Conservation (phyloP, 1,140 invertebrate genomes). For the Pygmarrhopalites habei region DNA sequence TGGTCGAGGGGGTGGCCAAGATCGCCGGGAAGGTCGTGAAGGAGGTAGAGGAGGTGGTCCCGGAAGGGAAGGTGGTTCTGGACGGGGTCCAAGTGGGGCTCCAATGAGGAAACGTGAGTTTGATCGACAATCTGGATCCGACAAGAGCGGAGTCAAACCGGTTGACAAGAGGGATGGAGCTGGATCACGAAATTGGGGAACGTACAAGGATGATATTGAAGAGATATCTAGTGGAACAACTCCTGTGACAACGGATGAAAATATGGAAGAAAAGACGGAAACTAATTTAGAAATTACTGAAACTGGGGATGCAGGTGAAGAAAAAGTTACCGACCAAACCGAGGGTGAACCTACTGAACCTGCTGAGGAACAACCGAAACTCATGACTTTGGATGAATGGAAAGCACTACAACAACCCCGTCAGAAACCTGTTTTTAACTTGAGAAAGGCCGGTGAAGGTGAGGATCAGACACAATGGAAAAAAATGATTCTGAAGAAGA, state of each 20-base stretch:
- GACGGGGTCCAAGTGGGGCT: conserved; percentile 51
- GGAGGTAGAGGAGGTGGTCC: conserved; percentile 45
- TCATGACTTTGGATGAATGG: conserved; percentile 77
- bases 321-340: conserved; percentile 54
- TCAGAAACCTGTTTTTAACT: conserved; percentile 74
- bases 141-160: conserved; percentile 85
- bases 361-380: conserved; percentile 47
- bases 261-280: conserved; percentile 37
- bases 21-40: too few species aligned
- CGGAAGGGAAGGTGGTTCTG: conserved; percentile 44
- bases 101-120: conserved; percentile 81
- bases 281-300: conserved; percentile 35
- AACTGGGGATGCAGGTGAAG: conserved; percentile 37
- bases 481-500: conserved; percentile 76
- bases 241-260: conserved; percentile 36
- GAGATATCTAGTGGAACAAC: conserved; percentile 15
- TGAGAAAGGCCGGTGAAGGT: conserved; percentile 85
- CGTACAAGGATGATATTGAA: conserved; percentile 81
- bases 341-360: conserved; percentile 49
- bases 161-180: conserved; percentile 88
- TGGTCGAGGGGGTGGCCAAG: conserved; percentile 40
- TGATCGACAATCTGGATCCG: conserved; percentile 88
- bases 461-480: conserved; percentile 86
- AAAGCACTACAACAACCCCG: conserved; percentile 66
- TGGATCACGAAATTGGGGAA: conserved; percentile 93